Percentiles rank a stretch among this genome's conserved stretches.
These are phyloP conservation scores for Diloba caeruleocephala DNA, from an alignment of 2,888 invertebrate species.

Conservation along the genomic window DNA sequence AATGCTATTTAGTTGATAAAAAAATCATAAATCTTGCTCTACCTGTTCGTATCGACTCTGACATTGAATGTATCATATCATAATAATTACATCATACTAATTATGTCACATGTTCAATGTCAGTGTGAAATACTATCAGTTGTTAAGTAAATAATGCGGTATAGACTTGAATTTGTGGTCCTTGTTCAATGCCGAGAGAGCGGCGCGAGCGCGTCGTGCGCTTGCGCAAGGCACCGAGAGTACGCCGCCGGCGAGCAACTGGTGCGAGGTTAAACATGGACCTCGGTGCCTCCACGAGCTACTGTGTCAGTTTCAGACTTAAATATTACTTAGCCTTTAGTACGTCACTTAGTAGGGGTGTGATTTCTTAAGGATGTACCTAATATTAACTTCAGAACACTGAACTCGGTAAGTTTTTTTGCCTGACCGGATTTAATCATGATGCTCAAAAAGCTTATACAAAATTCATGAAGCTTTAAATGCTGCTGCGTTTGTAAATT, in stretches of 20 bases:
- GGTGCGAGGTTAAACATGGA: conserved; percentile 84
- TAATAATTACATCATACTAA: conserved; percentile 41
- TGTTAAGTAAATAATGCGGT: conserved; percentile 48
- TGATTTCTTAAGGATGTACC: not conserved
- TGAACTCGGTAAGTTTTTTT: no score
- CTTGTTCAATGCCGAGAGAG: conserved; percentile 86
- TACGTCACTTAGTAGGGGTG: not conserved
- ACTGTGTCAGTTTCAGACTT: conserved; percentile 19
- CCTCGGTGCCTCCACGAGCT: conserved; percentile 64
- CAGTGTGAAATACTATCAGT: conserved; percentile 44
- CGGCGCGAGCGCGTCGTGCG: conserved; percentile 59
- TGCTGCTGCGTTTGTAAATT: no score
- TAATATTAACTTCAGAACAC: not conserved
- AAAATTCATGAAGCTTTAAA: no score
- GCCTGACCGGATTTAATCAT: no score
- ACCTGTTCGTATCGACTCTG: conserved; percentile 12
- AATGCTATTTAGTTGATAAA: no score
- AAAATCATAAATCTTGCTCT: conserved; percentile 6
- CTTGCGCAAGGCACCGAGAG: conserved; percentile 63
- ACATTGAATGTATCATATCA: conserved; percentile 42
- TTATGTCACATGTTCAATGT: conserved; percentile 53
- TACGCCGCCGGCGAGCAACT: conserved; percentile 68
- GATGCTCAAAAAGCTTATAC: no score
- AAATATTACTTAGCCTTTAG: conserved; percentile 3
- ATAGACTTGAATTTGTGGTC: conserved; percentile 62